phyloP scores from a whole-genome alignment of 2,888 invertebrate genomes.

The Lepidocyrtinus sp. region DNA sequence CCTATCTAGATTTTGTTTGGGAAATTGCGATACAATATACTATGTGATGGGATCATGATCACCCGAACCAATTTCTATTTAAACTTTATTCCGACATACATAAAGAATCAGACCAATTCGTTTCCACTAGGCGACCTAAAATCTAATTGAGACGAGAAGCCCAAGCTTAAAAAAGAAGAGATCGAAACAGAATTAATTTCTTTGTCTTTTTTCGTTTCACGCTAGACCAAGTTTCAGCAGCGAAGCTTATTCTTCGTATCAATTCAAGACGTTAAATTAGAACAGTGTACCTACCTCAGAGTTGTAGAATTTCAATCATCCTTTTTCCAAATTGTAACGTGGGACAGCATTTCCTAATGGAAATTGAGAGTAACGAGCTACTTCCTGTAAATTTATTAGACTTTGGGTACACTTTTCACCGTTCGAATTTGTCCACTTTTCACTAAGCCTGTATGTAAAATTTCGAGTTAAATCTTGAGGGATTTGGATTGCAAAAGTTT shows the following conservation, averaged over 20 bases:
- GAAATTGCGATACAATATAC: too few species aligned
- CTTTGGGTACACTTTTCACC: too few species aligned
- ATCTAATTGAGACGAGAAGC: constrained; percentile 12
- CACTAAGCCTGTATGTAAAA: too few species aligned
- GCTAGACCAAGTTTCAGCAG: constrained; percentile 3
- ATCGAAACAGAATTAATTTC: constrained; percentile 18
- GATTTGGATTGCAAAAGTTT: too few species aligned
- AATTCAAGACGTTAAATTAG: neutral
- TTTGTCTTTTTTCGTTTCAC: constrained; percentile 5
- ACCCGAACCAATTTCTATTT: neutral
- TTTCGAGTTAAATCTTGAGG: too few species aligned
- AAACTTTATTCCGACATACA: constrained; percentile 3
- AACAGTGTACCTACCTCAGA: neutral
- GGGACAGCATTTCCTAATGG: too few species aligned
- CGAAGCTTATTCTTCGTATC: constrained; percentile 6
- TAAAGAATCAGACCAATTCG: constrained; percentile 10
- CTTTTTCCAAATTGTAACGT: too few species aligned
- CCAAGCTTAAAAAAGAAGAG: constrained; percentile 1
- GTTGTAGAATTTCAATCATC: neutral
- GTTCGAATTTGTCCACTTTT: too few species aligned
- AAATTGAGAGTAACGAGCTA: too few species aligned
- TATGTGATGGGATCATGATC: too few species aligned
- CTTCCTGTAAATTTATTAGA: too few species aligned
- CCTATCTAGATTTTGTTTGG: too few species aligned
- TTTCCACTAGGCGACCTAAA: constrained; percentile 14